Percentiles rank a stretch among this genome's conserved stretches.
phyloP scores from a whole-genome alignment of 2,113 vertebrate genomes.

The Cisticola juncidis region DNA sequence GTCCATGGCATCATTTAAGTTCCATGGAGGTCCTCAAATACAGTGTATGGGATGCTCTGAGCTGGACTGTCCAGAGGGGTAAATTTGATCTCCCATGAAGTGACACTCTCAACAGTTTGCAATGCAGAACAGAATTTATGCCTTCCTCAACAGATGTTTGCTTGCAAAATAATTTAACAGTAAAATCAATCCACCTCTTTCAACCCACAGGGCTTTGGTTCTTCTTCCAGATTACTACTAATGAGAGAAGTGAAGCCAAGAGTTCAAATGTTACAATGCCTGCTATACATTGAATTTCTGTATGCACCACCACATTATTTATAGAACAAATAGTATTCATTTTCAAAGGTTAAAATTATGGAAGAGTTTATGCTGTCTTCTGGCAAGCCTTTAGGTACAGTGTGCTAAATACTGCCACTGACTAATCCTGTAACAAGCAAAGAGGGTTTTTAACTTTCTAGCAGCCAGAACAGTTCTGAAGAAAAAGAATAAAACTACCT shows the following conservation, averaged over 20 bases:
- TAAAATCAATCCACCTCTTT: background rate
- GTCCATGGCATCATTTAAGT: background rate
- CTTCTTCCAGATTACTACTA: background rate
- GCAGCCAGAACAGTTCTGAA: background rate
- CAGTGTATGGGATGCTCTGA: background rate
- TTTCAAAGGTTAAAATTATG: conserved; percentile 49
- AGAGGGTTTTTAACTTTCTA: background rate
- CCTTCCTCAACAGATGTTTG: background rate
- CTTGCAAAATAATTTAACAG: background rate
- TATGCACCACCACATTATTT: background rate
- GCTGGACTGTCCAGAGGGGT: background rate
- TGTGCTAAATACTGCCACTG: background rate
- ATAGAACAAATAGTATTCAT: conserved; percentile 21
- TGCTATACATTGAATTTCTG: conserved; percentile 14
- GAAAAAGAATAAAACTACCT: background rate
- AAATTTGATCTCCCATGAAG: background rate
- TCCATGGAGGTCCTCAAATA: background rate
- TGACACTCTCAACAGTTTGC: background rate
- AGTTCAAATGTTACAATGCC: conserved; percentile 22
- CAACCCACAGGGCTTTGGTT: background rate
- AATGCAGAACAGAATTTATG: background rate
- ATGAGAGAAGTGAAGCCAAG: background rate
- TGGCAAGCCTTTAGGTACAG: background rate
- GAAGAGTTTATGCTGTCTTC: conserved; percentile 43
- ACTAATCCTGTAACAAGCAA: conserved; percentile 11